Base-by-base conservation (phyloP, 2,797 vertebrate genomes). In the Lacerta bilineata region DNA sequence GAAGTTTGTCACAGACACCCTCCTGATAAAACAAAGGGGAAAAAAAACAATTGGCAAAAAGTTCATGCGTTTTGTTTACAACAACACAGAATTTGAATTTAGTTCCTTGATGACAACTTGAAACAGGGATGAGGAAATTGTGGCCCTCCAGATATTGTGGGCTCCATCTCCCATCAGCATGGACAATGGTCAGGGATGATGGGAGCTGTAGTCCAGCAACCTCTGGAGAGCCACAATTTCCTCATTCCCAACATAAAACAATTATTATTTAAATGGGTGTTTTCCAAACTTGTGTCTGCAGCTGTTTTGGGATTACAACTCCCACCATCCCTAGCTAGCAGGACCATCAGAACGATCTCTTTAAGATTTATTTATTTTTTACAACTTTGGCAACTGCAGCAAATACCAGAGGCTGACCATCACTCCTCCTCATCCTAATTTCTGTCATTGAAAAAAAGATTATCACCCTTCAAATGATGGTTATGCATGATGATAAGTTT, bases 401-500 rank as follows among this genome's bases (percentile, higher is more conserved):
- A 89, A 72, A 89, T 39, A n/a, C 79, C 92, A 95, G 92, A 92
- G 89, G 79, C 79, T 92, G 33, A 88, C 68, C 25, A 83, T 0
- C 29, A 27, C 72, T 91, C 29, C 33, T 92, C 68, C 15, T 85
- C 89, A 11, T 85, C 89, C 78, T 90, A 79, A 89, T 90, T 87
- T 76, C 13, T 89, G 76, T 92, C 85, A 81, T 92, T 93, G 72
- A 92, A 83, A 87, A 88, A 91, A 90, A 91, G 78, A 84, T 89
- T 91, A 93, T 91, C 90, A 92, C 91, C 89, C n/a, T 72, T 92
- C 79, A 95, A 93, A 18, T 92, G 93, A 95, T 92, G 87, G 91
- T 94, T 95, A 89, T 39, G 17, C 61, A 25, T 81, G 91, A 91
- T 94, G 93, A 92, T 93, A 93, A 92, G 93, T 92, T 94, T 95